Base-by-base conservation (phyloP, 2,113 vertebrate species). In the Protobothrops mucrosquamatus region DNA sequence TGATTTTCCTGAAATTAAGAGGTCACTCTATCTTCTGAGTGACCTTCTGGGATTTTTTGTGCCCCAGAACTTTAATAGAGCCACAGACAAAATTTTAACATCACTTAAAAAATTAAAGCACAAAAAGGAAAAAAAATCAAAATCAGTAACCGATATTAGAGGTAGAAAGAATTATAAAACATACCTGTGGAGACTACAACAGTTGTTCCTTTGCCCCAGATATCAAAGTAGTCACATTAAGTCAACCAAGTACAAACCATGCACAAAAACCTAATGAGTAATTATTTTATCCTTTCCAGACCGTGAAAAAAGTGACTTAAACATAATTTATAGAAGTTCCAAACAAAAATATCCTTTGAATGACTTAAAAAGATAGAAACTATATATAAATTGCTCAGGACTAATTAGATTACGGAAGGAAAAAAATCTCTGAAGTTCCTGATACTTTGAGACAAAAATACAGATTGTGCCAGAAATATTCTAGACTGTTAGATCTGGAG, bases 251-350 rank as follows among this genome's bases (percentile, higher is more conserved):
- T 34, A 29, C 8, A 91, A 9, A 1, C 64, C 15, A n/a, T 43
- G 43, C 39, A 89, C 93, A 91, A 94, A 94, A 94, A 92, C 89
- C 89, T 91, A 52, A 59, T 22, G 1, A 48, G 23, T 56, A 54
- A 61, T 85, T 15, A 39, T 74, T 74, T 51, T 89, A 9, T 39
- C 11, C 48, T 88, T 92, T 64, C 12, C 3, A 64, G 39, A 34
- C n/a, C 0, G 6, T n/a, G 7, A 26, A 87, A 34, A n/a, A 22
- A 7, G 39, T 15, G 69, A 39, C n/a, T 81, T 81, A 34, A 34
- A 2, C n/a, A 18, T 20, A 81, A 81, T 43, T 39, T 81, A 39
- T 3, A 39, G 2, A 74, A 74, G n/a, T 34, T 14, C n/a, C n/a
- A 74, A 34, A 81, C n/a, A 20, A 81, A 81, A 81, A 39, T 20